A percentile compares a stretch with the other conserved stretches of the same genome.
These are phyloP conservation scores for Lasiommata megera DNA, from an alignment of 2,888 invertebrate genomes.

Conservation along the genomic window DNA sequence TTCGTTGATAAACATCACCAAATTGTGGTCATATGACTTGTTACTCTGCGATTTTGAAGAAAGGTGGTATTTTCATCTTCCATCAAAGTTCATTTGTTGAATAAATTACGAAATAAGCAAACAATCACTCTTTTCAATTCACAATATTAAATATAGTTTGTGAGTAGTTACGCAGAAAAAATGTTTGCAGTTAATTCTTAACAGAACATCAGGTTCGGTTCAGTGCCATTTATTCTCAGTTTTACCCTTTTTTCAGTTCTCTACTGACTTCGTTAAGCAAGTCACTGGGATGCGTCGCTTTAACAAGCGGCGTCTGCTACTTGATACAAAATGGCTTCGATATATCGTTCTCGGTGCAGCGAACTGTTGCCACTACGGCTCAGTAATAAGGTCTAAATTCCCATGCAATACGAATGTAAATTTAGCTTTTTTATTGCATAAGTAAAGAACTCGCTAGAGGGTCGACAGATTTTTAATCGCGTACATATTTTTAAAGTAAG, in stretches of 20 bases:
- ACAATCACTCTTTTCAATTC: too few relatives aligned
- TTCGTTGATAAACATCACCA: too few relatives aligned
- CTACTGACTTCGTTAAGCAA: slow-evolving; percentile 26
- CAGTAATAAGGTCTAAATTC: background rate
- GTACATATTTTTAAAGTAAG: background rate
- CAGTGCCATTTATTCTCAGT: slow-evolving; percentile 7
- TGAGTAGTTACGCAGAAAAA: background rate
- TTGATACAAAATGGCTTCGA: slow-evolving; percentile 15
- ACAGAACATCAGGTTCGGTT: background rate
- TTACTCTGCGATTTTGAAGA: too few relatives aligned
- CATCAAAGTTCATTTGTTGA: too few relatives aligned
- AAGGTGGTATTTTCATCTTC: too few relatives aligned
- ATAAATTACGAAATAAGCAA: too few relatives aligned
- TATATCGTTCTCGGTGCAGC: background rate
- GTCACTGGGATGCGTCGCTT: slow-evolving; percentile 23
- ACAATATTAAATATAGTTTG: too few relatives aligned
- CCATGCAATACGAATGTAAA: background rate
- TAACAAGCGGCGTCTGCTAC: slow-evolving; percentile 25
- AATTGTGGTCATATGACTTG: too few relatives aligned
- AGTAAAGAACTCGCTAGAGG: background rate
- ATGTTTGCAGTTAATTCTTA: background rate
- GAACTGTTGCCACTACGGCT: background rate
- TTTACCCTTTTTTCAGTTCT: slow-evolving; percentile 16
- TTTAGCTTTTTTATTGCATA: background rate
- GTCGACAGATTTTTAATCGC: slow-evolving; percentile 2